Conservation (phyloP, 2,888 invertebrate genomes). For the Serrognathus titanus region DNA sequence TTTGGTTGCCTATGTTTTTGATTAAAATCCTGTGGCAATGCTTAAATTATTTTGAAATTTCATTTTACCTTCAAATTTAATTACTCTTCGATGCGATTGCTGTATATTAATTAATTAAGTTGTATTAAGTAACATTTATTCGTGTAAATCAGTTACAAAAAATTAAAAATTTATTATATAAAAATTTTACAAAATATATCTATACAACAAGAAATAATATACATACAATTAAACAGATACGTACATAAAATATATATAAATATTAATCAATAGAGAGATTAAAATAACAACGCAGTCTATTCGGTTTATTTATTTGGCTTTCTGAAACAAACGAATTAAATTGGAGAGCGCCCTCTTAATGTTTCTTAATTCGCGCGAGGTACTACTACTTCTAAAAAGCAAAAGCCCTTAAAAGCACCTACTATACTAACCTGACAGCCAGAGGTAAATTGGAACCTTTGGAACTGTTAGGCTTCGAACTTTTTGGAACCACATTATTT, state of each 20-base stretch:
- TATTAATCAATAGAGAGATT: not conserved
- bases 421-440: not conserved
- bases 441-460: slow-evolving; percentile 1
- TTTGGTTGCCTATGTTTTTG: no score
- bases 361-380: not conserved
- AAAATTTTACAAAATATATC: not conserved
- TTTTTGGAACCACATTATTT: not conserved
- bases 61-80: no score
- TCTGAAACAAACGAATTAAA: not conserved
- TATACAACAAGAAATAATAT: not conserved
- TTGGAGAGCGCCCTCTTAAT: not conserved
- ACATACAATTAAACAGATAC: not conserved
- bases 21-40: no score
- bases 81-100: no score
- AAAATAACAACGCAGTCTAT: not conserved
- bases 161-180: not conserved
- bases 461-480: not conserved
- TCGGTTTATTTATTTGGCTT: not conserved
- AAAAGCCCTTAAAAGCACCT: not conserved
- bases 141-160: no score
- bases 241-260: not conserved
- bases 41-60: no score
- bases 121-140: no score
- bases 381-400: not conserved
- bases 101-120: no score